phyloP scores from a whole-genome alignment of 2,113 vertebrate genomes.

The Brienomyrus longianalis region DNA sequence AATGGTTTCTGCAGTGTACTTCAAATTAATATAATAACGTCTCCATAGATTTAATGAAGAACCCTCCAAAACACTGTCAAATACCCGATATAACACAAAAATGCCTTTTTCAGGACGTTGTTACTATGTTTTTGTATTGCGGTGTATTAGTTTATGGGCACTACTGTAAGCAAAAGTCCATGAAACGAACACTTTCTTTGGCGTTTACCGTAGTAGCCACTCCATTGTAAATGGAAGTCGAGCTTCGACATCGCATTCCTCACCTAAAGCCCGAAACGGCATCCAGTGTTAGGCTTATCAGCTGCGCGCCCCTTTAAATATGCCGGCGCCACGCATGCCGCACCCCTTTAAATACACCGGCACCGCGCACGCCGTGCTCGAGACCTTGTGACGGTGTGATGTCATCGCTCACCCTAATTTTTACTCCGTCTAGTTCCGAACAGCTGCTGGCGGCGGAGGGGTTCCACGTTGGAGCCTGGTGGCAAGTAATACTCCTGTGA shows the following conservation, averaged over 20 bases:
- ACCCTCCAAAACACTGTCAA: neutral
- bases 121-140: neutral
- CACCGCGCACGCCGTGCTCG: neutral
- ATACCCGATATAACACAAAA: neutral
- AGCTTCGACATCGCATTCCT: neutral
- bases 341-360: neutral
- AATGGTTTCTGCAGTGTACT: neutral
- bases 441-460: constrained; percentile 22
- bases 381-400: constrained; percentile 37
- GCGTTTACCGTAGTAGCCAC: neutral
- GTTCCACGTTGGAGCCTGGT: neutral
- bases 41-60: neutral
- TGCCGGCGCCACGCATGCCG: neutral
- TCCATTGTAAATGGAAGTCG: neutral
- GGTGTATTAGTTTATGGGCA: neutral
- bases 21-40: neutral
- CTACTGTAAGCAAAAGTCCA: neutral
- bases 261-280: neutral
- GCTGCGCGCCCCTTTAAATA: neutral
- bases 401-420: constrained; percentile 34
- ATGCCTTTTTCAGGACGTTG: neutral
- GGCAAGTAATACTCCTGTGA: neutral
- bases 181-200: neutral
- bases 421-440: constrained; percentile 14
- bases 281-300: neutral